A percentile compares a stretch with the other conserved stretches of the same genome.
Conservation (phyloP, 2,888 invertebrate genomes). For the Tenthredo livida region DNA sequence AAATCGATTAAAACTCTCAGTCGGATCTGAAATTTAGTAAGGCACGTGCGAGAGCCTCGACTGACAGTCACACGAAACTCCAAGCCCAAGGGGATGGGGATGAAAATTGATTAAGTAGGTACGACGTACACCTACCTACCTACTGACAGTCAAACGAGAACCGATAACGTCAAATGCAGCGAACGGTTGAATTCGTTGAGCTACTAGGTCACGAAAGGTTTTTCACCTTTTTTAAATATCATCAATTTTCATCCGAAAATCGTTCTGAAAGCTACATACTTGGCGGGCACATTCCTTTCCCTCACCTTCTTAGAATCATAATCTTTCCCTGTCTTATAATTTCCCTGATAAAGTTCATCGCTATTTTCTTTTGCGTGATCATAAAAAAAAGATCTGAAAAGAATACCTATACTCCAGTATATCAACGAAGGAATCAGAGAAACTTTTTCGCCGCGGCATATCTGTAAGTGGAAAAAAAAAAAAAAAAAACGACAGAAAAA, state of each 20-base stretch:
- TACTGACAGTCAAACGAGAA: conserved; percentile 60
- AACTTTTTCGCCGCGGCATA: not conserved
- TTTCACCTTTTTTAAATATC: not conserved
- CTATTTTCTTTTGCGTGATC: not conserved
- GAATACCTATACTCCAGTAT: not conserved
- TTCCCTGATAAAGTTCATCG: not conserved
- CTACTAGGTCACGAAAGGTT: not conserved
- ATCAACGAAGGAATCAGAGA: not conserved
- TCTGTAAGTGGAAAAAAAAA: not conserved
- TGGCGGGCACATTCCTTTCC: too few species aligned
- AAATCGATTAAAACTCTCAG: conserved; percentile 3
- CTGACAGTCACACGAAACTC: conserved; percentile 37
- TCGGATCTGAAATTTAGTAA: not conserved
- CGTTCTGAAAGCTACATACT: not conserved
- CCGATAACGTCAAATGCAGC: conserved; percentile 70
- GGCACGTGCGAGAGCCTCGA: not conserved
- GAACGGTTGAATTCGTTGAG: conserved; percentile 48
- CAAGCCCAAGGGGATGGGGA: conserved; percentile 12
- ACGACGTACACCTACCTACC: not conserved
- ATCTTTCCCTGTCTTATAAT: too few species aligned
- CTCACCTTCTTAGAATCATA: not conserved
- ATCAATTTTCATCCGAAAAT: not conserved
- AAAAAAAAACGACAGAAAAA: not conserved
- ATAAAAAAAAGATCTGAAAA: not conserved
- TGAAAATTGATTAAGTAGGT: conserved; percentile 38